A percentile compares a stretch with the other conserved stretches of the same genome.
Evolutionary conservation across 2,888 invertebrate genomes (phyloP).

Genomic region (Pristionchus maxplancki): DNA sequence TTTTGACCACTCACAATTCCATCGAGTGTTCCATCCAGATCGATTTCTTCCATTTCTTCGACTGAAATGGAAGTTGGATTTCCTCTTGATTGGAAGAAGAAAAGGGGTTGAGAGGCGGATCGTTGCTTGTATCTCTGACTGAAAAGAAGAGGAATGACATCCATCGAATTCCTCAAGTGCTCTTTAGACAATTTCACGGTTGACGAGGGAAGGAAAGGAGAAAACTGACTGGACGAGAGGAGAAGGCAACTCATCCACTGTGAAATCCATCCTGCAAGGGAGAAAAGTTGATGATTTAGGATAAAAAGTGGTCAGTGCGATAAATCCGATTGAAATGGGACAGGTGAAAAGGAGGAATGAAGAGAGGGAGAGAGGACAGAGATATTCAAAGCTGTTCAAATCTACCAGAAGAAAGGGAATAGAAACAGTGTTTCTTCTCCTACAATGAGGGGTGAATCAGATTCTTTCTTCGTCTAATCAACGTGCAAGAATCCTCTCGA

Average conservation of each 20-base stretch:
- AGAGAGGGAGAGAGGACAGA: constrained; percentile 3
- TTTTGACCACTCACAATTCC: neutral
- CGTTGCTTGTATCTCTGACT: constrained; percentile 42
- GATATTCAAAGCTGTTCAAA: constrained; percentile 22
- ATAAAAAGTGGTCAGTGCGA: constrained; percentile 3
- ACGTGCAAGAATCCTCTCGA: neutral
- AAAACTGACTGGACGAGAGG: constrained; percentile 29
- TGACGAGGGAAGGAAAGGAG: neutral
- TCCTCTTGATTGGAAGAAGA: constrained; percentile 24
- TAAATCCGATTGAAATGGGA: neutral
- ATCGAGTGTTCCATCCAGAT: constrained; percentile 29
- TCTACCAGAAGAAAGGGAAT: neutral
- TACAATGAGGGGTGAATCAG: neutral
- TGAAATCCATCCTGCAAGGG: constrained; percentile 12
- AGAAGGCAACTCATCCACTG: constrained; percentile 7
- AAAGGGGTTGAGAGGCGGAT: constrained; percentile 27
- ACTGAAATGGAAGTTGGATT: neutral
- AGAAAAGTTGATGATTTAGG: neutral
- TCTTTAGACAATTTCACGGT: constrained; percentile 16
- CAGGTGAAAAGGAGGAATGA: neutral
- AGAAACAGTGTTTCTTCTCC: neutral
- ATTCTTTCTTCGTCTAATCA: constrained; percentile 32
- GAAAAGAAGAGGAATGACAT: neutral
- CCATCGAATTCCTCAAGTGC: constrained; percentile 28
- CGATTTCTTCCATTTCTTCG: constrained; percentile 30